Conservation (phyloP, 2,888 invertebrate species). For the Eledona agricola region DNA sequence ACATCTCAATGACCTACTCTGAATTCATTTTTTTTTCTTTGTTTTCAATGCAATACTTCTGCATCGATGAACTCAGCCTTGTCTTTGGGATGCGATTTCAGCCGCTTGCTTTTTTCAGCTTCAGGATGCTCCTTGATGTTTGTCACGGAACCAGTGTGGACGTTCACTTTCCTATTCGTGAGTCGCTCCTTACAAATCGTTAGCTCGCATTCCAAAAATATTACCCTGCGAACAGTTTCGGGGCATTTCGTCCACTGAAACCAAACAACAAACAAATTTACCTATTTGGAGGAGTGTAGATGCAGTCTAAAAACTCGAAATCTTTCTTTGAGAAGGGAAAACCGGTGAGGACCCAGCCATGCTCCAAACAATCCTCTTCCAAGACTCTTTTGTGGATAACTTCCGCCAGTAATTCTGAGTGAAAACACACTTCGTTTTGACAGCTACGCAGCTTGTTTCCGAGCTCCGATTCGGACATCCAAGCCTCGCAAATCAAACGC, state of each 20-base stretch:
- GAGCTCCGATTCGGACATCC: constrained; percentile 56
- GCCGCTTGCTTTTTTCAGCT: constrained; percentile 42
- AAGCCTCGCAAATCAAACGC: constrained; percentile 65
- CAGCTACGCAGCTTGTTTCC: constrained; percentile 55
- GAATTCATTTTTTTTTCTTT: constrained; percentile 1
- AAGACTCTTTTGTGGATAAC: constrained; percentile 62
- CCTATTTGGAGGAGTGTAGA: constrained; percentile 73
- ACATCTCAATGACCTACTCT: too few relatives aligned
- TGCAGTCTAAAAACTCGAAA: constrained; percentile 68
- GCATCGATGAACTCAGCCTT: constrained; percentile 52
- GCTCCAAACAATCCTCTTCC: constrained; percentile 66
- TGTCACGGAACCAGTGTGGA: constrained; percentile 53
- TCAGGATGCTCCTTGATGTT: constrained; percentile 45
- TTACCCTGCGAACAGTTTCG: constrained; percentile 53
- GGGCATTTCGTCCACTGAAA: too few relatives aligned
- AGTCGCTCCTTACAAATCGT: constrained; percentile 57
- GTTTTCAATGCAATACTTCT: constrained; percentile 45
- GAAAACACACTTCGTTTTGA: constrained; percentile 55
- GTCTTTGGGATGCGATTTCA: constrained; percentile 57
- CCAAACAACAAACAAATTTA: too few relatives aligned
- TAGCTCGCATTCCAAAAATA: constrained; percentile 59
- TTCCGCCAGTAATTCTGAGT: constrained; percentile 56
- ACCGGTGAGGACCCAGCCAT: constrained; percentile 72
- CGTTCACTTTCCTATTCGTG: constrained; percentile 50
- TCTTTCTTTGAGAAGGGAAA: constrained; percentile 68